Evolutionary conservation across 2,888 invertebrate species (phyloP).

Genomic region (Drosophila maculinotata): DNA sequence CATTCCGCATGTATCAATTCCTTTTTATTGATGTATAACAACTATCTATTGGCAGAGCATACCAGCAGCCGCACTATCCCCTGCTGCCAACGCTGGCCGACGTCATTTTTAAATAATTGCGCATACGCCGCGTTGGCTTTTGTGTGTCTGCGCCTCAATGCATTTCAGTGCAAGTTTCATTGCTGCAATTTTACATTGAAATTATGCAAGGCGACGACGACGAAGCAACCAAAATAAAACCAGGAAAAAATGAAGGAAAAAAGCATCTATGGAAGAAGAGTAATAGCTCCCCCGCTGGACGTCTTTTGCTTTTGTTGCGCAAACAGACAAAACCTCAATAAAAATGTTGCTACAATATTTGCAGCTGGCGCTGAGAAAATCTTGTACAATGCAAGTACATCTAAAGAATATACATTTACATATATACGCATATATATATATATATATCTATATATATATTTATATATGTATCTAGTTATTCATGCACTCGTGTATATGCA

Average conservation of each 20-base stretch:
- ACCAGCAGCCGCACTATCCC: slow-evolving; percentile 9
- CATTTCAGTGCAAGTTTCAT: slow-evolving; percentile 73
- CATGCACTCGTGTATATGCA: slow-evolving; percentile 31
- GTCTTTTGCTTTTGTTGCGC: slow-evolving; percentile 71
- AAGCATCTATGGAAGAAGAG: slow-evolving; percentile 52
- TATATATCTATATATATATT: slow-evolving; percentile 6
- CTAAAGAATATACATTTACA: slow-evolving; percentile 14
- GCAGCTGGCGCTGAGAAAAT: slow-evolving; percentile 73
- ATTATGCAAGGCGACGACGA: slow-evolving; percentile 64
- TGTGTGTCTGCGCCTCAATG: slow-evolving; percentile 69
- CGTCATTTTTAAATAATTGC: slow-evolving; percentile 73
- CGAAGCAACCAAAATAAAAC: slow-evolving; percentile 26
- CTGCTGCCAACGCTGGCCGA: slow-evolving; percentile 10
- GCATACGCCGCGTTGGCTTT: slow-evolving; percentile 79
- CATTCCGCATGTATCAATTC: not conserved
- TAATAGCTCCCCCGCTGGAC: slow-evolving; percentile 58
- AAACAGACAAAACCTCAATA: slow-evolving; percentile 81
- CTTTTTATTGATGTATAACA: not conserved
- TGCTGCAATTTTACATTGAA: slow-evolving; percentile 74
- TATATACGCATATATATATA: slow-evolving; percentile 16
- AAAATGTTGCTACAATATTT: slow-evolving; percentile 80
- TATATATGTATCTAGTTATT: slow-evolving; percentile 24
- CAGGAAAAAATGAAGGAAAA: slow-evolving; percentile 4
- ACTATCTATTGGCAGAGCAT: slow-evolving; percentile 44
- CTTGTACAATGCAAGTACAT: slow-evolving; percentile 66